Percentiles rank a stretch among this genome's conserved stretches.
Evolutionary conservation across 2,888 invertebrate species (phyloP).

Genomic region (Archips crataeganus): DNA sequence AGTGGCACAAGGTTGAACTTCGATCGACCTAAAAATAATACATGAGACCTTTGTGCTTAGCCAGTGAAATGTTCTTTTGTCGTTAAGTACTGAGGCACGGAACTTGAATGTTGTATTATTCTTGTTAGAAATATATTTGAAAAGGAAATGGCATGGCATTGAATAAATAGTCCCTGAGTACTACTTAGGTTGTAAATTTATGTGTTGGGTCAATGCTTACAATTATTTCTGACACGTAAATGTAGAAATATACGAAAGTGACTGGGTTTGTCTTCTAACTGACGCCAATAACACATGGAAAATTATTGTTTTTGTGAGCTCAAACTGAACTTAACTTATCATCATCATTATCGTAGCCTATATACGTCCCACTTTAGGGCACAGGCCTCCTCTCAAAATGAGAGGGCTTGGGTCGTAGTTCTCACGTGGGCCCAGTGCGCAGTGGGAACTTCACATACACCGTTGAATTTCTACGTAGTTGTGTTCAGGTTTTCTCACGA

Average conservation of each 20-base stretch:
- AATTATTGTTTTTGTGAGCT: background rate
- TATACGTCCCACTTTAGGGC: no score
- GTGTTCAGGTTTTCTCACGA: no score
- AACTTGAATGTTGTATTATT: conserved; percentile 31
- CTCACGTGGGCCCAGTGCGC: no score
- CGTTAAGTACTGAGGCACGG: conserved; percentile 20
- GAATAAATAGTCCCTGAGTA: conserved; percentile 26
- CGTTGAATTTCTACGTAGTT: no score
- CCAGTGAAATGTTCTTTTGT: conserved; percentile 30
- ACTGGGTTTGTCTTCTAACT: background rate
- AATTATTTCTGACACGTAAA: background rate
- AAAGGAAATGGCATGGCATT: conserved; percentile 37
- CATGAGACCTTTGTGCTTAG: background rate
- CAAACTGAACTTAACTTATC: background rate
- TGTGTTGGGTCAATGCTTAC: background rate
- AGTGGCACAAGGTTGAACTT: background rate
- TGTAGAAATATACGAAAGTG: background rate
- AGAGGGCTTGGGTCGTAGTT: no score
- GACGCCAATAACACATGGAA: background rate
- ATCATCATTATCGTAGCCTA: no score
- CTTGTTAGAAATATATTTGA: conserved; percentile 31
- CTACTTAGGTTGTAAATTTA: conserved; percentile 13
- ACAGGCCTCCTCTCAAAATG: no score
- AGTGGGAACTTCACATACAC: no score
- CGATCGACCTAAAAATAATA: background rate